Evolutionary conservation across 2,113 vertebrate genomes (phyloP), one percentile per base, ranked within the genome.

Genomic region (Cyanoliseus patagonus): DNA sequence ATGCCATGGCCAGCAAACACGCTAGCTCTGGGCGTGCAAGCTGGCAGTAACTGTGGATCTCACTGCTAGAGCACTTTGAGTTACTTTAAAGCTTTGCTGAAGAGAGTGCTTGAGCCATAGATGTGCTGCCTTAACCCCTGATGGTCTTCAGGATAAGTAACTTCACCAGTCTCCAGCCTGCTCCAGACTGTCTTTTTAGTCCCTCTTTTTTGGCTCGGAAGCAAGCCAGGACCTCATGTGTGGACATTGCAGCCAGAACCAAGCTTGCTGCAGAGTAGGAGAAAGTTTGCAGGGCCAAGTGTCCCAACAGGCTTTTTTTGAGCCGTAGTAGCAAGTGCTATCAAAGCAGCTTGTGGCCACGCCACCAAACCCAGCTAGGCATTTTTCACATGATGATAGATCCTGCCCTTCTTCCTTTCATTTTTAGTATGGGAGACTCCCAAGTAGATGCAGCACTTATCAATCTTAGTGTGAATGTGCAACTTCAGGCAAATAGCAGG

Each of bases 381-480:
- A 2, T 72, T 93, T 69, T 69, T 49, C 51, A 24, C 39, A 6
- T 19, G 72, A 4, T 63, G 3, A 31, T 31, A 53, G 80, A 79
- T 70, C 52, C 23, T 47, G 51, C 83, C 19, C 13, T 63, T 74
- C 42, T 82, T 11, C 46, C 41, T 68, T 59, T 47, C 46, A 5
- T 55, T 79, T 68, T 63, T 49, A 67, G 37, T 4, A 1, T 6
- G 4, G 62, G 46, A 52, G 67, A 14, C 39, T 37, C 35, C 35
- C 67, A 33, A 37, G 67, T 47, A 8, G 72, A 51, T 42, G 77
- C 66, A 33, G 81, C 31, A 2, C 8, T 5, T 6, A 6, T 35
- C 4, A 5, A 30, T 44, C 46, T 15, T 2, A 2, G 16, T 1
- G 33, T 6, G 11, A 55, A 12, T 0, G 35, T 49, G 35, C 9